Percentiles rank a stretch among this genome's conserved stretches.
These are phyloP conservation scores for Acanthosoma haemorrhoidale DNA, from an alignment of 2,888 invertebrate species.

Conservation along the genomic window DNA sequence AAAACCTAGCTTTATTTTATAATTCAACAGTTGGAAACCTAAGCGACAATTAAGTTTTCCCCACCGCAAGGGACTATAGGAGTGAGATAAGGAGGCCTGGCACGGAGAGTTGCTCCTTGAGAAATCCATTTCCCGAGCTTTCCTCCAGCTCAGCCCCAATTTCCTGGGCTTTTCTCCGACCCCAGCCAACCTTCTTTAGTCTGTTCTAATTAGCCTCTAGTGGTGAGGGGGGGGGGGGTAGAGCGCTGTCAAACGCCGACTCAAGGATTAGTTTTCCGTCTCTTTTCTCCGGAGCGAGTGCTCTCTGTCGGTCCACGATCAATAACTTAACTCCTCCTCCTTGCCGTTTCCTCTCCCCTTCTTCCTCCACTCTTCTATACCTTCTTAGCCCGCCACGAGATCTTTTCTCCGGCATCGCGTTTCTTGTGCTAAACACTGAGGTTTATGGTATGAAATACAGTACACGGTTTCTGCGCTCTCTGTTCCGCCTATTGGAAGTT, in stretches of 20 bases:
- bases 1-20: too few species aligned
- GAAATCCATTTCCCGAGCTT: conserved; percentile 1
- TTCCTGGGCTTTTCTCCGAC: neutral
- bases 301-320: neutral
- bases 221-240: neutral
- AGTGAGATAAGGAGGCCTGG: neutral
- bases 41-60: too few species aligned
- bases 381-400: neutral
- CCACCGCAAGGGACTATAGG: neutral
- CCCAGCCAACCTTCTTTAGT: neutral
- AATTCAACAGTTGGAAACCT: too few species aligned
- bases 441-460: too few species aligned
- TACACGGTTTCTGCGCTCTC: too few species aligned
- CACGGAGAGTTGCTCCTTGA: neutral
- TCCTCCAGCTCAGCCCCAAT: neutral
- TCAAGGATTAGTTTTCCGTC: neutral
- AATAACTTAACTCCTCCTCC: conserved; percentile 10
- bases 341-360: neutral
- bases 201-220: neutral
- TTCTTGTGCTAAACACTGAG: too few species aligned
- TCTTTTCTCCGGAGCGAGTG: neutral
- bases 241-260: conserved; percentile 6
- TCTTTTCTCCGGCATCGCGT: too few species aligned
- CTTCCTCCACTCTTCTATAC: conserved; percentile 1
- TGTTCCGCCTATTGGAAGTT: too few species aligned